Base-by-base conservation (phyloP, 64 coral and sea anemone genomes). In the Acropora tenuis region DNA sequence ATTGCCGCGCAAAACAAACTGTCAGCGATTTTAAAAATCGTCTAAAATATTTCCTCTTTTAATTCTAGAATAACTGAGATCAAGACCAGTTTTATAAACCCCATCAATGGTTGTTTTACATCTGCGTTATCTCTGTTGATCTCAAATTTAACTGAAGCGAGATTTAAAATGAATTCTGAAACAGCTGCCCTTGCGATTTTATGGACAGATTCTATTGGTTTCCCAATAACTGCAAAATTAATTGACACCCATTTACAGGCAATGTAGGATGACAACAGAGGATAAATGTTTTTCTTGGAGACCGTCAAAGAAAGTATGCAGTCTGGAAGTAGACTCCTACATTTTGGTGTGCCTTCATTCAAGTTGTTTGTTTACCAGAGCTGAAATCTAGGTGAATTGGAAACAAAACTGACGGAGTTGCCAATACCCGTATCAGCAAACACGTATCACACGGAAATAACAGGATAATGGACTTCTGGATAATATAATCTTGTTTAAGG, bases 161-260 rank as follows among this genome's bases (percentile, higher is more conserved):
- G 40, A 17, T 83, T 47, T 30, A 45, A 48, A n/a, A 19, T 5
- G 18, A 6, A 17, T 69, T 49, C 30, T 18, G 58, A 2, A 85
- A 71, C 82, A 85, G 82, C 61, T 85, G 82, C 47, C 15, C 46
- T 55, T 10, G 80, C 17, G 42, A 18, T 40, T 42, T 16, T 46
- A 77, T 77, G 47, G 44, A 15, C 44, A 6, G 46, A 48, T 85
- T 12, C 65, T 65, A 85, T 85, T 85, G 82, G 82, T 71, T 71
- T 71, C 53, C 40, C 18, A 44, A 16, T 81, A 30, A 30, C 63
- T 66, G 66, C 60, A 42, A 83, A 66, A 69, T 83, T 85, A 85
- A 85, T 85, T 85, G 63, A 85, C 63, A 10, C 60, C 43, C 63
- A 71, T 85, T 85, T 18, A 67, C 61, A 67, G 60, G 58, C 60